Conservation (phyloP, 2,888 invertebrate genomes). For the Leptopilina drosophilae region DNA sequence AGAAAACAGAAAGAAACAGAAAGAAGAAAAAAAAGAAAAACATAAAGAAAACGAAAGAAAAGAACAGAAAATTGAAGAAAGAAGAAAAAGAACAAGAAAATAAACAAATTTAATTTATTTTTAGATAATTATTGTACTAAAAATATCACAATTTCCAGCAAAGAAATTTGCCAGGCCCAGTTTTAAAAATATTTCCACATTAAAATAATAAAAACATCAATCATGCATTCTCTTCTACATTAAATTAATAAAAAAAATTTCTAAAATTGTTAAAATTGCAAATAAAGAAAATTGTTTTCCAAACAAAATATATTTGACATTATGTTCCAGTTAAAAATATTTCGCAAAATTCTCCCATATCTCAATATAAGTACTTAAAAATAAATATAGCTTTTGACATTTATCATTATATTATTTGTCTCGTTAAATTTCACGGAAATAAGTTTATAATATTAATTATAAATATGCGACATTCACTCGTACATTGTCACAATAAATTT, state of each 20-base stretch:
- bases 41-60: too few relatives aligned
- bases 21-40: too few relatives aligned
- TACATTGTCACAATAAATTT: not conserved
- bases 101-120: too few relatives aligned
- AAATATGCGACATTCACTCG: not conserved
- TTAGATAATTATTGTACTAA: too few relatives aligned
- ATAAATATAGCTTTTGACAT: too few relatives aligned
- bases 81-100: too few relatives aligned
- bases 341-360: not conserved
- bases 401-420: not conserved
- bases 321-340: not conserved
- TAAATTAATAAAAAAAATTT: too few relatives aligned
- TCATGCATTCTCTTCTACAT: not conserved
- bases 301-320: not conserved
- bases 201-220: not conserved
- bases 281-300: not conserved
- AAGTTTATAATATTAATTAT: not conserved
- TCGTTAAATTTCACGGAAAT: not conserved
- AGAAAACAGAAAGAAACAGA: too few relatives aligned
- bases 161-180: slow-evolving; percentile 1
- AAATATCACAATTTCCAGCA: not conserved
- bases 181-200: not conserved
- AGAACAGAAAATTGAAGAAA: too few relatives aligned
- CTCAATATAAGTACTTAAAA: too few relatives aligned
- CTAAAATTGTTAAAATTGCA: too few relatives aligned